Percentiles rank a stretch among this genome's conserved stretches.
These are phyloP conservation scores for Trichonephila inaurata DNA, from an alignment of 1,140 invertebrate genomes.

Conservation along the genomic window DNA sequence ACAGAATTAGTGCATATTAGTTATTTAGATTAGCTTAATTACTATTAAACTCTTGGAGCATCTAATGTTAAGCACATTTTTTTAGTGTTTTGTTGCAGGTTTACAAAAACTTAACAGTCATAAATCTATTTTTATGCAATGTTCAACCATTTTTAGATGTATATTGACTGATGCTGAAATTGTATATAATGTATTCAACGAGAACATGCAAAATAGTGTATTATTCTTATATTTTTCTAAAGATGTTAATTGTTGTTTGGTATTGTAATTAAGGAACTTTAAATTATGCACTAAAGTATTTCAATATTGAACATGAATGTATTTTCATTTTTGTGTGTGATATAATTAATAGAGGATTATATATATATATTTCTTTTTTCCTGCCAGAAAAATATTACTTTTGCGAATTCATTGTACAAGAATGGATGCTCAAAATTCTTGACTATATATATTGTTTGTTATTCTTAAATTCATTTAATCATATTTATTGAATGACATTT, in stretches of 20 bases:
- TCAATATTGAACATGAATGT: conserved; percentile 11
- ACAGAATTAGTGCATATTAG: neutral
- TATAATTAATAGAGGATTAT: neutral
- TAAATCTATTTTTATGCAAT: conserved; percentile 69
- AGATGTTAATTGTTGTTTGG: conserved; percentile 58
- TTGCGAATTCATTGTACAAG: neutral
- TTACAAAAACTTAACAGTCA: conserved; percentile 24
- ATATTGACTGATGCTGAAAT: conserved; percentile 32
- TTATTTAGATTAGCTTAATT: conserved; percentile 31
- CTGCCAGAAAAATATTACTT: neutral
- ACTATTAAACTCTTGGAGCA: conserved; percentile 35
- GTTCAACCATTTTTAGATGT: conserved; percentile 64
- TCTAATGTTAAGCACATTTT: conserved; percentile 41
- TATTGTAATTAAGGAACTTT: conserved; percentile 56
- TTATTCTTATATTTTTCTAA: conserved; percentile 76
- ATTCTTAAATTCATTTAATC: conserved; percentile 5
- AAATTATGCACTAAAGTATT: conserved; percentile 23
- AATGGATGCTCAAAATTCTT: conserved; percentile 9
- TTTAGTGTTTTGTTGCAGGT: conserved; percentile 48
- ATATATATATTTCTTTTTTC: neutral
- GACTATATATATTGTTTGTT: neutral
- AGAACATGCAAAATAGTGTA: conserved; percentile 54
- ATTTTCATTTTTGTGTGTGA: neutral
- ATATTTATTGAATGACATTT: conserved; percentile 33
- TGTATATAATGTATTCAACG: conserved; percentile 73